These are phyloP conservation scores for Rhopalosiphum padi DNA, from an alignment of 1,140 invertebrate genomes.

Conservation along the genomic window DNA sequence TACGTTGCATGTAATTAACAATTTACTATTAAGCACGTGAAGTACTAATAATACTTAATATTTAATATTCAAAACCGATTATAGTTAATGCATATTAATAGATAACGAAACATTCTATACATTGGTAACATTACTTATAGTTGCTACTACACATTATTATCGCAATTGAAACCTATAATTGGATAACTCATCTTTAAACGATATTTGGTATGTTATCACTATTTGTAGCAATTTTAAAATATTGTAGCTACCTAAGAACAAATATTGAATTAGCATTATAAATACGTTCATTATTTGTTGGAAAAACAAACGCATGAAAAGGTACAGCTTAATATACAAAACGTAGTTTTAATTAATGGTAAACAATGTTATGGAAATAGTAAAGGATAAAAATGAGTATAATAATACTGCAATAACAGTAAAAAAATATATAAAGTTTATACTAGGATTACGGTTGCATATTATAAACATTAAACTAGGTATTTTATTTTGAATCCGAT, in stretches of 20 bases:
- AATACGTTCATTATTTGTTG: not conserved
- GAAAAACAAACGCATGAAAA: not conserved
- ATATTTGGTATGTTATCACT: not conserved
- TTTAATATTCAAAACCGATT: not conserved
- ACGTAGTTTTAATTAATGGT: not conserved
- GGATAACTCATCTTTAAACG: not conserved
- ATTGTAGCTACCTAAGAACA: not conserved
- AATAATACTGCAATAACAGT: not conserved
- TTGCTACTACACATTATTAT: not conserved
- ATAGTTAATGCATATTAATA: not conserved
- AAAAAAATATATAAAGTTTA: not conserved
- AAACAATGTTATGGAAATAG: not conserved
- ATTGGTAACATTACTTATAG: no score
- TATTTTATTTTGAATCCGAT: not conserved
- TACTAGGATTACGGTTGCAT: not conserved
- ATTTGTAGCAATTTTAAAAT: not conserved
- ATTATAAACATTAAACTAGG: not conserved
- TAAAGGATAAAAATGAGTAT: not conserved
- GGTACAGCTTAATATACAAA: not conserved
- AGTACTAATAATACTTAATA: not conserved
- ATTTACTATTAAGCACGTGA: not conserved
- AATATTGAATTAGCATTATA: slow-evolving; percentile 9
- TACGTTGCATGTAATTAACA: not conserved
- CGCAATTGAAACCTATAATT: not conserved
- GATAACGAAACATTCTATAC: not conserved